phyloP scores from a whole-genome alignment of 2,797 vertebrate genomes.

The Kryptopterus vitreolus region DNA sequence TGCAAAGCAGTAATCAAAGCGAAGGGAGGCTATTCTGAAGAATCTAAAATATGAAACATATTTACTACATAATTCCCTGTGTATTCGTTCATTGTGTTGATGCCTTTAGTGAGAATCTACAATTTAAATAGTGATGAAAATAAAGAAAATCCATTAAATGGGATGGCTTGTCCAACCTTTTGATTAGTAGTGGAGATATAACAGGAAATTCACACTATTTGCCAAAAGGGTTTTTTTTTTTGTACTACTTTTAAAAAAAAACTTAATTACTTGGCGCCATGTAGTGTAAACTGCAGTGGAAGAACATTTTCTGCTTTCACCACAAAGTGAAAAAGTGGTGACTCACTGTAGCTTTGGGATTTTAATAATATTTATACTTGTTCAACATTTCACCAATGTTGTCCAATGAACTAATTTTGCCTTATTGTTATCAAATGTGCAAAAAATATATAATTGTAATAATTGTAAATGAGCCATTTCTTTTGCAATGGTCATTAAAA shows the following conservation, averaged over 20 bases:
- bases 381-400: slow-evolving; percentile 68
- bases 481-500: slow-evolving; percentile 82
- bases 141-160: too few species aligned
- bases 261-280: slow-evolving; percentile 20
- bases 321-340: slow-evolving; percentile 54
- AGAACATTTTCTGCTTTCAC: slow-evolving; percentile 14
- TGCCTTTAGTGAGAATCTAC: too few species aligned
- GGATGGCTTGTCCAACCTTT: too few species aligned
- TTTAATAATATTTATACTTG: slow-evolving; percentile 75
- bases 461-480: slow-evolving; percentile 66
- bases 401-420: slow-evolving; percentile 70
- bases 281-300: slow-evolving; percentile 42
- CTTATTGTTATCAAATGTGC: slow-evolving; percentile 80
- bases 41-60: too few species aligned
- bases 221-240: slow-evolving; percentile 42
- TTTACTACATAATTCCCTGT: too few species aligned
- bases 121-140: too few species aligned
- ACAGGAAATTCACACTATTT: slow-evolving; percentile 38
- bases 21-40: too few species aligned
- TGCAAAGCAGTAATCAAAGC: too few species aligned
- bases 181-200: too few species aligned
- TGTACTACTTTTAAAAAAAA: slow-evolving; percentile 34
- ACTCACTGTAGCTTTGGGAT: slow-evolving; percentile 70
- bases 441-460: too few species aligned
- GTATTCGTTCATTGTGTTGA: too few species aligned